Conservation (phyloP, 2,797 vertebrate genomes). For the Argentina silus region DNA sequence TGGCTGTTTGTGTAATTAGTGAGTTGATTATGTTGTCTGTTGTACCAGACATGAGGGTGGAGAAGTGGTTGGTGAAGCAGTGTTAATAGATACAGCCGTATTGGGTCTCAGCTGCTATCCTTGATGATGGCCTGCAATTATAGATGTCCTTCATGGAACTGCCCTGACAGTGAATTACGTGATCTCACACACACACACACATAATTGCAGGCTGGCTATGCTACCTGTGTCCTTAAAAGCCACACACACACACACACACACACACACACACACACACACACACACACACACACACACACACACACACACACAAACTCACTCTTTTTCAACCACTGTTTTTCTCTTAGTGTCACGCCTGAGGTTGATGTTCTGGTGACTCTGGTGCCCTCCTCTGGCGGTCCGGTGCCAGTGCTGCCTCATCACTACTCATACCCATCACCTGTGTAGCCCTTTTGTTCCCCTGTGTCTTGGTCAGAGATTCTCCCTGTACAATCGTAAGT, state of each 20-base stretch:
- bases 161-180: no score
- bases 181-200: constrained; percentile 4
- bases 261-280: constrained; percentile 14
- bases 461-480: no score
- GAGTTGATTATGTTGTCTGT: neutral
- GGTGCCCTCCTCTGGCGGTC: no score
- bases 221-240: no score
- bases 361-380: no score
- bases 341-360: no score
- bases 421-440: no score
- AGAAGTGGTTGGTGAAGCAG: neutral
- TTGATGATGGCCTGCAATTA: constrained; percentile 6
- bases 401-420: no score
- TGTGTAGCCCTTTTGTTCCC: no score
- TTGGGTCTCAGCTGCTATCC: constrained; percentile 33
- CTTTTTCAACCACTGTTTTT: neutral
- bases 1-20: neutral
- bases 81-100: neutral
- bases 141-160: neutral
- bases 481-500: no score
- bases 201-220: neutral
- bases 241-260: neutral
- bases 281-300: constrained; percentile 13
- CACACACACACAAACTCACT: neutral
- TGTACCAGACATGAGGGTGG: neutral